Percentiles rank a stretch among this genome's conserved stretches.
Evolutionary conservation across 2,888 invertebrate species (phyloP).

Genomic region (Yponomeuta evonymella): DNA sequence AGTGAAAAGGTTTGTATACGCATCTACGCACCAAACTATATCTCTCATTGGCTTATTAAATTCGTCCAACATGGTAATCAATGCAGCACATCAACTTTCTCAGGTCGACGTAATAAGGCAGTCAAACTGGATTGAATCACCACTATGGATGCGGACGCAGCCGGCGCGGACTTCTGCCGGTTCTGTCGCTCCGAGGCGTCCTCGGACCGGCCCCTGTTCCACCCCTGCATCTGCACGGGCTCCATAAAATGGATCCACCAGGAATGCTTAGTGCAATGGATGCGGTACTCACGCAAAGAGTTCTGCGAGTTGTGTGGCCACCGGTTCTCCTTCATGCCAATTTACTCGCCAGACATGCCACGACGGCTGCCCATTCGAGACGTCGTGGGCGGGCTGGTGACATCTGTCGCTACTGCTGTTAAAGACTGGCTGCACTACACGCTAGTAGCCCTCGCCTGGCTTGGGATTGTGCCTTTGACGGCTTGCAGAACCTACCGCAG

Average conservation of each 20-base stretch:
- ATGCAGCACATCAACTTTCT: conserved; percentile 34
- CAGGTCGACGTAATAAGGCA: conserved; percentile 51
- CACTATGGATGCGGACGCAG: conserved; percentile 69
- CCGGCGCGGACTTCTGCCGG: conserved; percentile 94
- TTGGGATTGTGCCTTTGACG: conserved; percentile 96
- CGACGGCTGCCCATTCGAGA: conserved; percentile 94
- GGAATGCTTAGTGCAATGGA: conserved; percentile 99
- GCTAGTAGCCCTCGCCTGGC: conserved; percentile 97
- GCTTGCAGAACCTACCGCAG: conserved; percentile 97
- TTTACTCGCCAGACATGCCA: conserved; percentile 99
- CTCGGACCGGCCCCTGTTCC: conserved; percentile 94
- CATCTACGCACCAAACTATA: background rate
- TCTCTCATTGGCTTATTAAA: background rate
- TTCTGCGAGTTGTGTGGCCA: conserved; percentile 99
- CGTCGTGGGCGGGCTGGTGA: conserved; percentile 91
- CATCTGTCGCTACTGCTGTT: conserved; percentile 93
- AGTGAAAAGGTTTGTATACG: conserved; percentile 8
- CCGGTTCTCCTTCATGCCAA: conserved; percentile 98
- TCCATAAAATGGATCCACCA: conserved; percentile 99
- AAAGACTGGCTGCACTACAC: conserved; percentile 99
- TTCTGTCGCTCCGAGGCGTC: conserved; percentile 97
- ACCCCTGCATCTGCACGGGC: conserved; percentile 99
- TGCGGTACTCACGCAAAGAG: conserved; percentile 98
- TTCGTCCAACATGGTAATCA: background rate
- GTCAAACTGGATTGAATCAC: conserved; percentile 62